Conservation (phyloP, 2,113 vertebrate genomes). For the Apaloderma vittatum region DNA sequence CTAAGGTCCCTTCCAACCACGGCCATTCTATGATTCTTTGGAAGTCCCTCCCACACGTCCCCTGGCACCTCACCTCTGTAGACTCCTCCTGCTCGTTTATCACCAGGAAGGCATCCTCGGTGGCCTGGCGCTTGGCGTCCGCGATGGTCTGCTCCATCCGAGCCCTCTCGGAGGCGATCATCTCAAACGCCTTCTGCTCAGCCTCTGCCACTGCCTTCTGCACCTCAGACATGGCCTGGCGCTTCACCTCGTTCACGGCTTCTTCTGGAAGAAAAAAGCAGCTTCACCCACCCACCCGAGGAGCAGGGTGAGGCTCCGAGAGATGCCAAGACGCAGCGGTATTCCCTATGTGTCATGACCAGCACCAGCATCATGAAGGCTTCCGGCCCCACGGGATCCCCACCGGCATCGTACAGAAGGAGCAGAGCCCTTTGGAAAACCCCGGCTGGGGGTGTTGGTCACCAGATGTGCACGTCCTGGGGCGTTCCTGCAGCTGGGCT, state of each 20-base stretch:
- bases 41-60: neutral
- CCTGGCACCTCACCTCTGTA: constrained; percentile 87
- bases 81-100: constrained; percentile 98
- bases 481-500: neutral
- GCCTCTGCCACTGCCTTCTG: constrained; percentile 97
- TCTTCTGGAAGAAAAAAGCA: constrained; percentile 88
- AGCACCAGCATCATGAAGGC: rapidly evolving
- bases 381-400: rapidly evolving
- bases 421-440: neutral
- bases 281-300: constrained; percentile 44
- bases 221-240: constrained; percentile 98
- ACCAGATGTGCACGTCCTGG: neutral
- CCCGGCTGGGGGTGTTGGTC: neutral
- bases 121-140: constrained; percentile 93
- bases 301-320: rapidly evolving
- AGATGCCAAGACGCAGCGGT: rapidly evolving
- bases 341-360: rapidly evolving
- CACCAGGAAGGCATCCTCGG: constrained; percentile 94
- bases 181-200: constrained; percentile 98
- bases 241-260: constrained; percentile 98
- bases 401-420: rapidly evolving
- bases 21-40: no score
- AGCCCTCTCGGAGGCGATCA: constrained; percentile 94
- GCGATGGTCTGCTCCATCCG: constrained; percentile 98
- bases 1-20: no score